These are phyloP conservation scores for Gorilla gorilla DNA, from an alignment of 2,113 vertebrate genomes.

Conservation along the genomic window DNA sequence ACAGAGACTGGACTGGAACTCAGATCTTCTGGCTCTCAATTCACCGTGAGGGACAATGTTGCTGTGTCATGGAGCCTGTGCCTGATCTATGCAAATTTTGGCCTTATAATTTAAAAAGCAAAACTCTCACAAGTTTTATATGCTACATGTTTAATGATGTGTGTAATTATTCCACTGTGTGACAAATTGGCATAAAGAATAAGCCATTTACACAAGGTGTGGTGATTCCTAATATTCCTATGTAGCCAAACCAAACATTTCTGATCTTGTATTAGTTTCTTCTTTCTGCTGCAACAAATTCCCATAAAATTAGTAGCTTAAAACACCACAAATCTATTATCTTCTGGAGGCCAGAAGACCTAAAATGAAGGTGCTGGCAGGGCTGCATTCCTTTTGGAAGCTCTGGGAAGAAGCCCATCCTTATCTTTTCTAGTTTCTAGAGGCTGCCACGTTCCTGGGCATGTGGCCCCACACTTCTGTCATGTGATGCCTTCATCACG, in stretches of 20 bases:
- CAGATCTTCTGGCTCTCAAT: not conserved
- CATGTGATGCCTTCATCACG: no score
- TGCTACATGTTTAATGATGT: not conserved
- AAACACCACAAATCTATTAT: not conserved
- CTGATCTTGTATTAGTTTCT: not conserved
- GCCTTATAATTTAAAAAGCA: not conserved
- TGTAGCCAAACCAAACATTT: not conserved
- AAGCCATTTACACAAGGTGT: not conserved
- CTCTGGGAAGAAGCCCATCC: not conserved
- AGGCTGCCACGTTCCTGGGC: not conserved
- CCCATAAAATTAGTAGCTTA: not conserved
- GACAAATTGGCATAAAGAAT: not conserved
- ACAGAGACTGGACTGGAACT: not conserved
- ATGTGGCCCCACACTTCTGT: no score
- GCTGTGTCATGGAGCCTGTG: fast-evolving
- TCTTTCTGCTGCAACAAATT: not conserved
- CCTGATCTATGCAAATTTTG: not conserved
- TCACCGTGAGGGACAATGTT: not conserved
- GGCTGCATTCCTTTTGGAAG: not conserved
- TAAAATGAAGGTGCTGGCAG: not conserved
- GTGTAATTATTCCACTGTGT: not conserved
- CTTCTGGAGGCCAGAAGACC: not conserved
- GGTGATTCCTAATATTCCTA: not conserved
- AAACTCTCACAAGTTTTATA: not conserved
- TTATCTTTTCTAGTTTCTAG: not conserved